Percentiles rank a stretch among this genome's conserved stretches.
These are phyloP conservation scores for Ammodytes dubius DNA, from an alignment of 2,113 vertebrate species.

Conservation along the genomic window DNA sequence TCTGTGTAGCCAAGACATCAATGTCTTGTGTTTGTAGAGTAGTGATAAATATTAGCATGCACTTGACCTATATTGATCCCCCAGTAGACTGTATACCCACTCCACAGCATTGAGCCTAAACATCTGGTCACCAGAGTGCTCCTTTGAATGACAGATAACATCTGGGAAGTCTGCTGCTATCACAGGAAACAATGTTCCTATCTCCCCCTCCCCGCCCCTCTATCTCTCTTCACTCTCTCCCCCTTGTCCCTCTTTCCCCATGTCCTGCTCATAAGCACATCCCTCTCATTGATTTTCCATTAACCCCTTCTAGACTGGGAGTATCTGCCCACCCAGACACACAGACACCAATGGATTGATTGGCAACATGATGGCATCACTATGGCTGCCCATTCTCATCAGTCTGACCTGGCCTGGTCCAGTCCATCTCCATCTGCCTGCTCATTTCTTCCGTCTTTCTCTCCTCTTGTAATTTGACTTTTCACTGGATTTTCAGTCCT, in stretches of 20 bases:
- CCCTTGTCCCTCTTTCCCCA: conserved; percentile 63
- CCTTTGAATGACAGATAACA: conserved; percentile 87
- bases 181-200: conserved; percentile 85
- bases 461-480: not conserved
- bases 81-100: conserved; percentile 63
- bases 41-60: conserved; percentile 73
- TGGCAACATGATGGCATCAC: conserved; percentile 77
- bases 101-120: conserved; percentile 72
- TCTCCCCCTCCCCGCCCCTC: conserved; percentile 66
- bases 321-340: conserved; percentile 76
- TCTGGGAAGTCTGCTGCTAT: conserved; percentile 87
- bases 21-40: conserved; percentile 35
- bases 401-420: conserved; percentile 51
- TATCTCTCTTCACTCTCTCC: conserved; percentile 48
- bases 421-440: conserved; percentile 31
- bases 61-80: conserved; percentile 79
- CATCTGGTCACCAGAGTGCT: conserved; percentile 85
- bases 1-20: conserved; percentile 49
- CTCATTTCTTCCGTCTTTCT: conserved; percentile 2
- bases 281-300: conserved; percentile 86
- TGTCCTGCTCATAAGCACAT: conserved; percentile 81
- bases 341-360: conserved; percentile 81
- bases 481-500: conserved; percentile 6
- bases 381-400: conserved; percentile 68
- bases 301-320: conserved; percentile 84